These are phyloP conservation scores for Dicerorhinus sumatrensis DNA, from an alignment of 2,113 vertebrate genomes.

Conservation along the genomic window DNA sequence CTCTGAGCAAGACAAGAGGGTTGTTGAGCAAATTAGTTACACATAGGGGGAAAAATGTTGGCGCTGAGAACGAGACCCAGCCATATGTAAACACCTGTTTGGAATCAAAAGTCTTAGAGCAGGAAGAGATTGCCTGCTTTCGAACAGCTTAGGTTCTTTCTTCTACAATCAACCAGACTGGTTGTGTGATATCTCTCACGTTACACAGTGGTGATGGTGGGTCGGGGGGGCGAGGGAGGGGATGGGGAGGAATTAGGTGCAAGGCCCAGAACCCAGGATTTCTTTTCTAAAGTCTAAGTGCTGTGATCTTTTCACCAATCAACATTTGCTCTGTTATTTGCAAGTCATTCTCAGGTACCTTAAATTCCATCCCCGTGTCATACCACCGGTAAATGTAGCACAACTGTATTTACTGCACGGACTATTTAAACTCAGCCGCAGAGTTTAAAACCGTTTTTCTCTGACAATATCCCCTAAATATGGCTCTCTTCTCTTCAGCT, in stretches of 20 bases:
- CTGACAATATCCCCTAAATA: background rate
- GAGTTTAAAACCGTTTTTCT: slow-evolving; percentile 29
- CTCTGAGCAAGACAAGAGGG: background rate
- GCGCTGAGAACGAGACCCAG: background rate
- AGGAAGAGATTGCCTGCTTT: background rate
- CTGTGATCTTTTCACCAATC: background rate
- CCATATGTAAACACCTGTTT: background rate
- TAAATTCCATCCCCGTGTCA: background rate
- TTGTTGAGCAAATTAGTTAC: background rate
- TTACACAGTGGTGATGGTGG: background rate
- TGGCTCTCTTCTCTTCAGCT: background rate
- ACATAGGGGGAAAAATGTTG: fast-evolving
- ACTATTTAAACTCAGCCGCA: background rate
- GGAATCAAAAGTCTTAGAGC: slow-evolving; percentile 4
- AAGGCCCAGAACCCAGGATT: background rate
- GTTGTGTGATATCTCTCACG: background rate
- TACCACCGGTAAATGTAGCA: background rate
- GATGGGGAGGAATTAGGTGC: background rate
- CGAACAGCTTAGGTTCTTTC: background rate
- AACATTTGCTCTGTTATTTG: background rate
- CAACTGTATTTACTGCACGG: background rate
- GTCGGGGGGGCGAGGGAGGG: fast-evolving
- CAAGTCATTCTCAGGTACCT: slow-evolving; percentile 17
- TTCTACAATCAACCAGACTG: background rate
- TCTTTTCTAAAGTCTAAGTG: slow-evolving; percentile 1